A percentile compares a stretch with the other conserved stretches of the same genome.
These are phyloP conservation scores for Drosophila colorata DNA, from an alignment of 2,888 invertebrate species.

Conservation along the genomic window DNA sequence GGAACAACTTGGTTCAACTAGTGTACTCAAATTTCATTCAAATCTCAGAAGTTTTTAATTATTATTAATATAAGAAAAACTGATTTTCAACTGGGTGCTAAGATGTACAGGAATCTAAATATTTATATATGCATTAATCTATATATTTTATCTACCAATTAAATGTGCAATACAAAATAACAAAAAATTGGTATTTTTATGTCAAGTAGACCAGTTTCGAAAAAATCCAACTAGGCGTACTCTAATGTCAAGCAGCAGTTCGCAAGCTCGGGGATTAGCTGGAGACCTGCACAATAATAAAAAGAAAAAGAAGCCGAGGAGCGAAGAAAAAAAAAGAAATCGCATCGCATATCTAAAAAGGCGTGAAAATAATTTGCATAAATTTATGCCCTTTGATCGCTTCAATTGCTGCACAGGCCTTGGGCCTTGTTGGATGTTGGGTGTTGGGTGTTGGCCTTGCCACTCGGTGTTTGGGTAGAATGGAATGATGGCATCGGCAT, in stretches of 20 bases:
- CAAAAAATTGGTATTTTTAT: no score
- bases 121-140: no score
- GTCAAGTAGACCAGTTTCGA: no score
- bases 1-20: no score
- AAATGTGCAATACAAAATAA: no score
- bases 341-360: slow-evolving; percentile 85
- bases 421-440: background rate
- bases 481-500: slow-evolving; percentile 38
- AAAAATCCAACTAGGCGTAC: no score
- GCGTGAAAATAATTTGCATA: slow-evolving; percentile 86
- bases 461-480: background rate
- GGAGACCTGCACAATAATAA: background rate
- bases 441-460: slow-evolving; percentile 6
- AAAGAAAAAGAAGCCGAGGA: background rate
- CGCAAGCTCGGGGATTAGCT: background rate
- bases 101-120: no score
- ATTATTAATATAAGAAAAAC: no score
- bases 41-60: no score
- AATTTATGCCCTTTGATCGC: slow-evolving; percentile 85
- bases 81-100: no score
- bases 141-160: no score
- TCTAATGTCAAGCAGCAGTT: slow-evolving; percentile 1
- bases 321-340: slow-evolving; percentile 46
- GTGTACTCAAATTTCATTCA: no score
- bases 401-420: slow-evolving; percentile 73